These are phyloP conservation scores for Petrophora chlorosata DNA, from an alignment of 2,888 invertebrate genomes.

Conservation along the genomic window DNA sequence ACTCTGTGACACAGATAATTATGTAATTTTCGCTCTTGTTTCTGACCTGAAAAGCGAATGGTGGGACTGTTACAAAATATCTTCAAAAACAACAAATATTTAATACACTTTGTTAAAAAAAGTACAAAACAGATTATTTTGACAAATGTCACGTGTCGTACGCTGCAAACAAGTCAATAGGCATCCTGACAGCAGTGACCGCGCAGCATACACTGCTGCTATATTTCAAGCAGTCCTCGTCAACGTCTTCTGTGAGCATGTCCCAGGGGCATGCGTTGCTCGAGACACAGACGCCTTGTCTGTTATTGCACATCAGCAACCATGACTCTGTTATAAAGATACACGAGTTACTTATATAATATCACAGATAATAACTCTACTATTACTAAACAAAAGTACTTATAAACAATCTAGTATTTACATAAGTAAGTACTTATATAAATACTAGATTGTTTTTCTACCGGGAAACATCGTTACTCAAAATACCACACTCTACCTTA, in stretches of 20 bases:
- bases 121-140: not conserved
- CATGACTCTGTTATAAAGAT: constrained; percentile 37
- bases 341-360: too few relatives aligned
- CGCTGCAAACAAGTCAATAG: constrained; percentile 41
- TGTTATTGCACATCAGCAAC: constrained; percentile 34
- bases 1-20: too few relatives aligned
- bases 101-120: not conserved
- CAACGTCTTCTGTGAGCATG: constrained; percentile 35
- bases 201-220: constrained; percentile 47
- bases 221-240: constrained; percentile 37
- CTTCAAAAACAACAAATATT: not conserved
- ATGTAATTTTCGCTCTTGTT: too few relatives aligned
- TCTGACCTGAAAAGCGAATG: too few relatives aligned
- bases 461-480: too few relatives aligned
- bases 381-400: too few relatives aligned
- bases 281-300: constrained; percentile 47
- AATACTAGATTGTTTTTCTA: too few relatives aligned
- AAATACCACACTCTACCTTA: too few relatives aligned
- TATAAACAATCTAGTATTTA: too few relatives aligned
- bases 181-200: constrained; percentile 38
- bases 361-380: too few relatives aligned
- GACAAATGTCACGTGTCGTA: constrained; percentile 23
- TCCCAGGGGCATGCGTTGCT: constrained; percentile 44
- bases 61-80: too few relatives aligned
- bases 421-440: too few relatives aligned